A percentile compares a stretch with the other conserved stretches of the same genome.
phyloP scores from a whole-genome alignment of 2,113 vertebrate genomes.

The Ciconia boyciana region DNA sequence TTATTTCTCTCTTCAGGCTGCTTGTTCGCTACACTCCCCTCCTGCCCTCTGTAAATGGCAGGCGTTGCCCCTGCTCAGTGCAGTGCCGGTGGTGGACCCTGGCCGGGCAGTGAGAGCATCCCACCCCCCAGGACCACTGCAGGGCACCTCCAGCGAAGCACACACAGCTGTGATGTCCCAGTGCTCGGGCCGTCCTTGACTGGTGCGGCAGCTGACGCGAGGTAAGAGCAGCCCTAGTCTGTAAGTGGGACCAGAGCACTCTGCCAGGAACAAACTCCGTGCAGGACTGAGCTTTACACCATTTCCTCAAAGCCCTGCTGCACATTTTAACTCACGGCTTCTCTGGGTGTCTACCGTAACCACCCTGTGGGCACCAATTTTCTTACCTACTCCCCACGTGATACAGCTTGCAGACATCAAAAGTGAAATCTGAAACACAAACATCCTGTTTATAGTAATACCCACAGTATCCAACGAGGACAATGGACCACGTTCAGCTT shows the following conservation, averaged over 20 bases:
- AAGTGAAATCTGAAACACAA: neutral
- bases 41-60: neutral
- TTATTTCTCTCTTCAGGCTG: neutral
- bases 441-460: neutral
- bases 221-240: neutral
- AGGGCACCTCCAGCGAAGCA: neutral
- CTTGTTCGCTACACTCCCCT: no score
- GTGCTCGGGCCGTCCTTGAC: neutral
- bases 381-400: neutral
- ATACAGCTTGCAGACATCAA: neutral
- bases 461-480: neutral
- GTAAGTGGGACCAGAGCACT: neutral
- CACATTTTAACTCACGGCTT: neutral
- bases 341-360: neutral
- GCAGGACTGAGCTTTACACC: neutral
- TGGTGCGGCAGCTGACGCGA: neutral
- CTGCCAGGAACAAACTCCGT: neutral
- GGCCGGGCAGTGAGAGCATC: neutral
- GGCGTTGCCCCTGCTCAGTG: neutral
- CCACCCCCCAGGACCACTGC: neutral
- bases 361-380: neutral
- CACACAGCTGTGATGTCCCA: neutral
- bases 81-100: neutral
- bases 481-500: neutral
- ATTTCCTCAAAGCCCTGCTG: neutral